Conservation (phyloP, 1,140 invertebrate genomes). For the Dinothrombium tinctorium region DNA sequence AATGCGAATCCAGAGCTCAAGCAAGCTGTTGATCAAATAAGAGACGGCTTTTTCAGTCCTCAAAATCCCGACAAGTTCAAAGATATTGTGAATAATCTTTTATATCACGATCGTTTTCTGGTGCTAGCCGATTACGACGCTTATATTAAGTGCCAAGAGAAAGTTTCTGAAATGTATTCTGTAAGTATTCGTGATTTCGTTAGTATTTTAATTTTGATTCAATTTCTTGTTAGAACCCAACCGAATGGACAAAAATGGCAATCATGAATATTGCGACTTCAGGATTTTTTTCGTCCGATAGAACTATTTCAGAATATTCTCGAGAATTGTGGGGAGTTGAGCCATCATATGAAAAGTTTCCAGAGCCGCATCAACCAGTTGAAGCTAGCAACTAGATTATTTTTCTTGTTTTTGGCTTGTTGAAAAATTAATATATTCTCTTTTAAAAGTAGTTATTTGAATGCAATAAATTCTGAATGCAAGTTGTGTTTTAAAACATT, state of each 20-base stretch:
- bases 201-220: conserved; percentile 1
- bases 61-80: conserved; percentile 69
- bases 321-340: conserved; percentile 86
- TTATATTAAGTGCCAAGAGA: conserved; percentile 78
- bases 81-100: conserved; percentile 63
- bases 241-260: conserved; percentile 82
- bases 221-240: conserved; percentile 39
- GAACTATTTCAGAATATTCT: conserved; percentile 89
- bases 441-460: too few relatives aligned
- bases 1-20: conserved; percentile 66
- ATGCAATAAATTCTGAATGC: too few relatives aligned
- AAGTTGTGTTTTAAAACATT: too few relatives aligned
- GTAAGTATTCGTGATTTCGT: conserved; percentile 26
- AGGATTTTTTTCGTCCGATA: conserved; percentile 93
- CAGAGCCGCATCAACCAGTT: conserved; percentile 9
- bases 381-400: not conserved
- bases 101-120: conserved; percentile 80
- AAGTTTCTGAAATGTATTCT: conserved; percentile 56
- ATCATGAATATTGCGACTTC: conserved; percentile 87
- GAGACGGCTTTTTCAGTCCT: conserved; percentile 83
- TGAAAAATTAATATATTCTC: too few relatives aligned
- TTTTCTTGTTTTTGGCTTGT: not conserved
- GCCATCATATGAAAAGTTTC: conserved; percentile 67
- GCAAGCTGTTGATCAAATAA: conserved; percentile 85
- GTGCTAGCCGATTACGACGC: conserved; percentile 82